phyloP scores from a whole-genome alignment of 2,113 vertebrate species.

The Promerops cafer region DNA sequence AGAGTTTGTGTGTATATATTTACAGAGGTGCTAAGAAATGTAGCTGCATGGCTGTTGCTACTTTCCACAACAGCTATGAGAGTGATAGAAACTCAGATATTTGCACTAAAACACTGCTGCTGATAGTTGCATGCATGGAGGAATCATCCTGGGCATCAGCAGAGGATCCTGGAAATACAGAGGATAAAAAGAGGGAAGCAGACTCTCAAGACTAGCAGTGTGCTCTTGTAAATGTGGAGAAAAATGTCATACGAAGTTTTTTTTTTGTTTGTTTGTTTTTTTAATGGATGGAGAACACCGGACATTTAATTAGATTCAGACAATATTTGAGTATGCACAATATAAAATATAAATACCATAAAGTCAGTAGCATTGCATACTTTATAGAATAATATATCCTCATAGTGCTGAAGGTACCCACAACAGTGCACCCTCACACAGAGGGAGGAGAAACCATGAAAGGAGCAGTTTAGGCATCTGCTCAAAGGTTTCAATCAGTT shows the following conservation, averaged over 20 bases:
- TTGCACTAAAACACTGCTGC: neutral
- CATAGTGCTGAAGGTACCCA: neutral
- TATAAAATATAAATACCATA: neutral
- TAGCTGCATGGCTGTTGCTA: neutral
- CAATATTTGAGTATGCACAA: neutral
- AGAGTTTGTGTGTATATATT: neutral
- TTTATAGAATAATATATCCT: neutral
- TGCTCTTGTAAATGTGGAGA: neutral
- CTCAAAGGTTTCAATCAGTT: neutral
- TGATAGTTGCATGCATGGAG: neutral
- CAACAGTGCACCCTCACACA: neutral
- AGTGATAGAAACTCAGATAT: neutral
- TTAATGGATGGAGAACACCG: neutral
- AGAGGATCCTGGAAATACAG: neutral
- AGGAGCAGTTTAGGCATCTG: neutral
- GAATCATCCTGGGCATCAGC: neutral
- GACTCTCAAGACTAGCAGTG: neutral
- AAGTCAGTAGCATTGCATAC: neutral
- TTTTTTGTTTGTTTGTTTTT: neutral
- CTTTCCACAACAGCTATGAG: neutral
- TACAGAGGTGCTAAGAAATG: neutral
- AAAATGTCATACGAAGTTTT: neutral
- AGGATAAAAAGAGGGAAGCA: neutral
- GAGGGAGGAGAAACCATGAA: neutral
- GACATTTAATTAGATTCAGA: neutral